phyloP scores from a whole-genome alignment of 1,140 invertebrate genomes.

The Amphibalanus amphitrite region DNA sequence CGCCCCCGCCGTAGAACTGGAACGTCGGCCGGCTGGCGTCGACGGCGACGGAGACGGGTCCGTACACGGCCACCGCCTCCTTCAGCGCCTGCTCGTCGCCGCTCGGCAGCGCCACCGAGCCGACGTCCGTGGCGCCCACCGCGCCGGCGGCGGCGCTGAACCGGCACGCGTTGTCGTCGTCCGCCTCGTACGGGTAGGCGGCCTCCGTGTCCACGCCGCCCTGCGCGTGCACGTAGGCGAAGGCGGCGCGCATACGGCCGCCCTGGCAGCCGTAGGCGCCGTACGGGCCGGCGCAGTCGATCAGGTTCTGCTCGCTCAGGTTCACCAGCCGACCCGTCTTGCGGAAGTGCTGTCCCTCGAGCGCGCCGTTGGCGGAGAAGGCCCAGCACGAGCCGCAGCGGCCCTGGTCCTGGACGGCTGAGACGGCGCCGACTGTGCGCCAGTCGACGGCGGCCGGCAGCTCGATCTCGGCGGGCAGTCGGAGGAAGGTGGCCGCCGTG shows the following conservation, averaged over 20 bases:
- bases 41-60: slow-evolving; percentile 69
- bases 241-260: slow-evolving; percentile 83
- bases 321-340: slow-evolving; percentile 65
- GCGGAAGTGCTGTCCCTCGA: slow-evolving; percentile 90
- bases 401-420: slow-evolving; percentile 29
- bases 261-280: slow-evolving; percentile 93
- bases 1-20: slow-evolving; percentile 54
- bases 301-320: slow-evolving; percentile 90
- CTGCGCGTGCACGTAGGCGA: slow-evolving; percentile 81
- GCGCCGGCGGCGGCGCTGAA: slow-evolving; percentile 51
- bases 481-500: not conserved
- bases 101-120: slow-evolving; percentile 58
- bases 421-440: slow-evolving; percentile 26
- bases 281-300: slow-evolving; percentile 78
- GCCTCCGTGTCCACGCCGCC: slow-evolving; percentile 78
- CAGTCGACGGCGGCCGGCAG: slow-evolving; percentile 24
- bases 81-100: slow-evolving; percentile 51
- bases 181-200: slow-evolving; percentile 27
- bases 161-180: slow-evolving; percentile 38
- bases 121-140: slow-evolving; percentile 61
- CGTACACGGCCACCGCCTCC: slow-evolving; percentile 67
- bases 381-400: slow-evolving; percentile 29
- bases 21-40: slow-evolving; percentile 67
- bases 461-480: not conserved
- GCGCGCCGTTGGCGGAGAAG: slow-evolving; percentile 51